Conservation (phyloP, 2,797 vertebrate species). For the Xiphorhynchus erythropygius region DNA sequence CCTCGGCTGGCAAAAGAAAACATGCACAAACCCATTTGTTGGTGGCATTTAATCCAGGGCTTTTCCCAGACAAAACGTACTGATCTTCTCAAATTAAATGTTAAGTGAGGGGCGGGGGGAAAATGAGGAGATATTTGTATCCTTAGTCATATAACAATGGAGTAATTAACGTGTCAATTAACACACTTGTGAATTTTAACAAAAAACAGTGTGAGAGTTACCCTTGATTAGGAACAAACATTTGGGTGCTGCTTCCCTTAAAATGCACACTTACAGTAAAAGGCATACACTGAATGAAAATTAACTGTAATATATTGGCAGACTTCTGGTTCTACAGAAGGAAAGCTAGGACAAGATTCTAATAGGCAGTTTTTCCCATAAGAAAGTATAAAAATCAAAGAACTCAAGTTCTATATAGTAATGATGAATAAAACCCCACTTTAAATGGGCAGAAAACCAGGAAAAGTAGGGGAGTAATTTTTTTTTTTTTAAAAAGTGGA, state of each 20-base stretch:
- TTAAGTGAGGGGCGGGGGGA: not conserved
- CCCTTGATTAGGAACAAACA: not conserved
- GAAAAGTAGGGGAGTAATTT: not conserved
- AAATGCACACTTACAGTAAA: not conserved
- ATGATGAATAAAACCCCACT: not conserved
- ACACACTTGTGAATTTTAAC: not conserved
- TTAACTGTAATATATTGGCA: not conserved
- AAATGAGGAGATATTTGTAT: conserved; percentile 4
- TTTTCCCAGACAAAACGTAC: conserved; percentile 56
- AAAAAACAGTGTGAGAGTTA: not conserved
- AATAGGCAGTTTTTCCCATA: not conserved
- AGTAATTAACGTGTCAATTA: conserved; percentile 15
- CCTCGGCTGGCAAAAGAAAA: conserved; percentile 47
- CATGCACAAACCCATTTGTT: conserved; percentile 42
- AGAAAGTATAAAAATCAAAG: not conserved
- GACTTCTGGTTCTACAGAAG: not conserved
- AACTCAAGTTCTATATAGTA: not conserved
- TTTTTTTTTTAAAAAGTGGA: not conserved
- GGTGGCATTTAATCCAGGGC: conserved; percentile 60
- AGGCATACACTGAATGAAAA: not conserved
- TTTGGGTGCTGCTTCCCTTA: not conserved
- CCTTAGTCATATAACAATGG: conserved; percentile 14
- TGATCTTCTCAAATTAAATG: conserved; percentile 10
- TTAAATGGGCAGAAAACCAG: not conserved
- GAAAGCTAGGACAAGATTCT: not conserved